A percentile compares a stretch with the other conserved stretches of the same genome.
Conservation (phyloP, 2,113 vertebrate species). For the Menidia beryllina region DNA sequence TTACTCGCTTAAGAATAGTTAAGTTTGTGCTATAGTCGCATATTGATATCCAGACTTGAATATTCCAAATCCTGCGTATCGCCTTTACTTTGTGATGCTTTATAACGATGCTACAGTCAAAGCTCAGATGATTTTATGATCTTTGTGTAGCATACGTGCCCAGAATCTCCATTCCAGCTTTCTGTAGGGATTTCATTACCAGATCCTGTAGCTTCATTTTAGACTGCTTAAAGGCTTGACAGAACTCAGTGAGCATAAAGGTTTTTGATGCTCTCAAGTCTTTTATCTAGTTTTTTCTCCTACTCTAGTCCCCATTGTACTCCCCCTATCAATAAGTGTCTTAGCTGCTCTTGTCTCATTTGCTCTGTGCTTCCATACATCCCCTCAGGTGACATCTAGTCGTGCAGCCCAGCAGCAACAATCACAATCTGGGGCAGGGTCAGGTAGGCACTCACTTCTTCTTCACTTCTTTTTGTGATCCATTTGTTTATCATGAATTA, state of each 20-base stretch:
- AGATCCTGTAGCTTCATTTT: conserved; percentile 26
- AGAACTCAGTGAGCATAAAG: conserved; percentile 54
- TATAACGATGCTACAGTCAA: conserved; percentile 31
- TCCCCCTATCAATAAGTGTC: conserved; percentile 2
- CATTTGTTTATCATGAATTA: neutral
- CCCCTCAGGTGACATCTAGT: conserved; percentile 85
- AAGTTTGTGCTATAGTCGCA: too few relatives aligned
- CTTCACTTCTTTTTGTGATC: neutral
- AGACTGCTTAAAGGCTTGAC: conserved; percentile 44
- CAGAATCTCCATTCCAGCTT: conserved; percentile 49
- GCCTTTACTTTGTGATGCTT: conserved; percentile 31
- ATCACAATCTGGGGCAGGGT: conserved; percentile 72
- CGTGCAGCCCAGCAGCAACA: conserved; percentile 86
- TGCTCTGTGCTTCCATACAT: conserved; percentile 11
- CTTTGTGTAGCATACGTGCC: conserved; percentile 29
- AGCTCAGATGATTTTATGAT: conserved; percentile 19
- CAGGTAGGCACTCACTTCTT: conserved; percentile 63
- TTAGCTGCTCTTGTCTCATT: conserved; percentile 8
- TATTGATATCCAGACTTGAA: too few relatives aligned
- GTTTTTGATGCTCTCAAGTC: conserved; percentile 35
- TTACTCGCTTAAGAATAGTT: too few relatives aligned
- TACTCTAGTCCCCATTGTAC: neutral
- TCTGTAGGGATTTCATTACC: conserved; percentile 61
- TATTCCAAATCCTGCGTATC: neutral
- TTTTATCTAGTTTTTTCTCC: conserved; percentile 40